phyloP scores from a whole-genome alignment of 2,888 invertebrate genomes.

The Ophioninae sp. region DNA sequence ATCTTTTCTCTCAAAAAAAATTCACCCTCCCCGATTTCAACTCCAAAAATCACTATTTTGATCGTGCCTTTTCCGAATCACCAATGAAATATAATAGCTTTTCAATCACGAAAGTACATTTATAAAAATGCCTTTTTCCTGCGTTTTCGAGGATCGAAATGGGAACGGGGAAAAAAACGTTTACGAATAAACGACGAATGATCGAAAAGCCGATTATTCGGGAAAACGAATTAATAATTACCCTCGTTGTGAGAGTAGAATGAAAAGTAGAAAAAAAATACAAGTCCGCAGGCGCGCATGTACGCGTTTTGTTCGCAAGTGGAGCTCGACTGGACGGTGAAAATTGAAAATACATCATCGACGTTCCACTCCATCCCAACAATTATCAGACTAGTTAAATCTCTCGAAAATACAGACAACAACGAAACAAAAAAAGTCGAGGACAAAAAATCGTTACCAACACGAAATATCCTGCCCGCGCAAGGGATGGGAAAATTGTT shows the following conservation, averaged over 20 bases:
- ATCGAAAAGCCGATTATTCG: not conserved
- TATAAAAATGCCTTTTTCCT: not conserved
- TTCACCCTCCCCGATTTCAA: too few relatives aligned
- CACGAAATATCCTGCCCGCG: conserved; percentile 22
- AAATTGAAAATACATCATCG: conserved; percentile 60
- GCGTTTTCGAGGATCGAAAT: not conserved
- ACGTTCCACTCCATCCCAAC: conserved; percentile 16
- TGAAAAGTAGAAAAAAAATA: conserved; percentile 25
- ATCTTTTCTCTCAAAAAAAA: not conserved
- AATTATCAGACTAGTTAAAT: conserved; percentile 50
- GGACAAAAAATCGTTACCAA: conserved; percentile 6
- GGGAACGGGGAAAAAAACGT: not conserved
- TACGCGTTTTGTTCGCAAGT: conserved; percentile 50
- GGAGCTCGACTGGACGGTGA: conserved; percentile 48
- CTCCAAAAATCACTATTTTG: too few relatives aligned
- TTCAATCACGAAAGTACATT: not conserved
- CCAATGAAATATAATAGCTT: not conserved
- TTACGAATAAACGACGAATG: not conserved
- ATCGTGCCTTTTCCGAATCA: not conserved
- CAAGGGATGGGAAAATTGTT: conserved; percentile 58
- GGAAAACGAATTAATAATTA: conserved; percentile 5
- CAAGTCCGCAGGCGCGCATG: not conserved
- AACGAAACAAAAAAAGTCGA: conserved; percentile 1
- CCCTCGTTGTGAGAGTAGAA: not conserved
- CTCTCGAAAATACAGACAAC: conserved; percentile 37